Conservation (phyloP, 2,797 vertebrate species). For the Xenentodon cancila region DNA sequence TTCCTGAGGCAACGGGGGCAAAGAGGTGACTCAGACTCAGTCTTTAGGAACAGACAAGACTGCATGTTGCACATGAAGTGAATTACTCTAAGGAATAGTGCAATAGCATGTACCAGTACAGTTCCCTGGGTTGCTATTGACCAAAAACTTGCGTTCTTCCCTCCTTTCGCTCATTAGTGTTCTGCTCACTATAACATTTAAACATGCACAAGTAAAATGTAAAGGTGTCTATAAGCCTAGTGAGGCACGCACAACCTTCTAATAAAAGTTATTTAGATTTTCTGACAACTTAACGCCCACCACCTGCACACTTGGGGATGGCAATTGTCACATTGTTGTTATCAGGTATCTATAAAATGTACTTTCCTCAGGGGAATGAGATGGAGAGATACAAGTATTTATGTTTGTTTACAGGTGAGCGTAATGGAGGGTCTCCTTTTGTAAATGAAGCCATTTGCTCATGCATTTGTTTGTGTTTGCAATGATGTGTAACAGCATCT, state of each 20-base stretch:
- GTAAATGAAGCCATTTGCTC: constrained; percentile 55
- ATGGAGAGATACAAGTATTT: constrained; percentile 44
- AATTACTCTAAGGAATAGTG: constrained; percentile 29
- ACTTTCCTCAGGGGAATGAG: constrained; percentile 46
- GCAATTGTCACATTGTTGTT: constrained; percentile 56
- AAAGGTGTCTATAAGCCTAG: constrained; percentile 40
- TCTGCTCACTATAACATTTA: constrained; percentile 40
- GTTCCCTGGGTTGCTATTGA: constrained; percentile 7
- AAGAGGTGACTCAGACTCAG: constrained; percentile 48
- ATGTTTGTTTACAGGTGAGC: constrained; percentile 62
- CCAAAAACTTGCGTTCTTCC: constrained; percentile 33
- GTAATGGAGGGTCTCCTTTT: constrained; percentile 54
- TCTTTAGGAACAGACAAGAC: constrained; percentile 37
- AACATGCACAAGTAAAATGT: constrained; percentile 23
- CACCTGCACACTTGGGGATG: constrained; percentile 54
- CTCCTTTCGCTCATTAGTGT: constrained; percentile 47
- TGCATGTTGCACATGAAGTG: constrained; percentile 33
- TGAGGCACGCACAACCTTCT: constrained; percentile 26
- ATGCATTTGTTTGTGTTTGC: constrained; percentile 45
- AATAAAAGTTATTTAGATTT: constrained; percentile 25
- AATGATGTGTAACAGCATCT: constrained; percentile 44
- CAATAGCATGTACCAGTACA: neutral
- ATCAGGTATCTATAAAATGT: constrained; percentile 55
- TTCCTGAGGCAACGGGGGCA: constrained; percentile 40
- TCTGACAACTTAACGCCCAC: constrained; percentile 48